Conservation (phyloP, 2,797 vertebrate genomes). For the Parotocinclus haroldoi region DNA sequence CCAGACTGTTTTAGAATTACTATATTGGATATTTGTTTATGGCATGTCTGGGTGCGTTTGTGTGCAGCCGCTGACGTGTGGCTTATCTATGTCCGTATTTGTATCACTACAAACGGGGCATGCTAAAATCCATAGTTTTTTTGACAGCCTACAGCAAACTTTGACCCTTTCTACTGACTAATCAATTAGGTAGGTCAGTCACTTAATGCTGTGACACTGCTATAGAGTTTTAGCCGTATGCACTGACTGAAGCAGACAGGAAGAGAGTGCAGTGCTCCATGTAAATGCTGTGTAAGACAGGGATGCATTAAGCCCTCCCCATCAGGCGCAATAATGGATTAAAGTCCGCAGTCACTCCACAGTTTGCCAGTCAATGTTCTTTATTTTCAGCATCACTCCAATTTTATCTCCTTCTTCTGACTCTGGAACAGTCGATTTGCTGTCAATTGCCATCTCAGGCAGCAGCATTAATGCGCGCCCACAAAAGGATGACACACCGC, state of each 20-base stretch:
- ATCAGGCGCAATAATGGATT: slow-evolving; percentile 85
- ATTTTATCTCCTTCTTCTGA: slow-evolving; percentile 65
- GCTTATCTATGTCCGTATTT: slow-evolving; percentile 2
- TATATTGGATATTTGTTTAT: slow-evolving; percentile 12
- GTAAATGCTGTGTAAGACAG: slow-evolving; percentile 68
- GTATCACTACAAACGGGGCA: background rate
- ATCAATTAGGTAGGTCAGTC: slow-evolving; percentile 61
- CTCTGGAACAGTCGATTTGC: slow-evolving; percentile 85
- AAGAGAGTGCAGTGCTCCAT: slow-evolving; percentile 50
- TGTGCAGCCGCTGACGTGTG: background rate
- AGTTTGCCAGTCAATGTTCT: slow-evolving; percentile 86
- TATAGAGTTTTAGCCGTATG: slow-evolving; percentile 53
- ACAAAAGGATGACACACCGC: slow-evolving; percentile 83
- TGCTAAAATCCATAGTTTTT: slow-evolving; percentile 35
- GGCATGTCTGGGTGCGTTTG: slow-evolving; percentile 4
- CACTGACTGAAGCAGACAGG: slow-evolving; percentile 7
- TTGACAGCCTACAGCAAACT: slow-evolving; percentile 31
- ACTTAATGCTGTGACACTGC: slow-evolving; percentile 56
- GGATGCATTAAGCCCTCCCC: slow-evolving; percentile 87
- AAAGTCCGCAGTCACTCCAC: slow-evolving; percentile 82
- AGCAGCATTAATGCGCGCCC: slow-evolving; percentile 89
- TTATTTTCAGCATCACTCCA: slow-evolving; percentile 76
- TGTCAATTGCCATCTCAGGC: slow-evolving; percentile 80
- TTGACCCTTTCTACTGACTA: slow-evolving; percentile 44
- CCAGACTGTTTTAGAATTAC: slow-evolving; percentile 20